A percentile compares a stretch with the other conserved stretches of the same genome.
Evolutionary conservation across 2,113 vertebrate species (phyloP).

Genomic region (Periophthalmus modestus): DNA sequence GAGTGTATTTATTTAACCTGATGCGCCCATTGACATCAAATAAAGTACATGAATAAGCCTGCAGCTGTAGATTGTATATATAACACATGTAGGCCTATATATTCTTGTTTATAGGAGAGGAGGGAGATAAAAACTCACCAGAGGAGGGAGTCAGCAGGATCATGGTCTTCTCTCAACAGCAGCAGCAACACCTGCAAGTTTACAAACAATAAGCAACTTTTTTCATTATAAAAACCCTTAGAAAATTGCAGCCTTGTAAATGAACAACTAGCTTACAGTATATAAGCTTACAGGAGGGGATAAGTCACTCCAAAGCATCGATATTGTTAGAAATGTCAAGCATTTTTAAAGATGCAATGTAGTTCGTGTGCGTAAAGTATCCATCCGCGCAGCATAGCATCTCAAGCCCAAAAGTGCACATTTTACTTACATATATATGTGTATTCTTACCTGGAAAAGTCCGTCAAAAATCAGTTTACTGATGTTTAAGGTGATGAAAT

Average conservation of each 20-base stretch:
- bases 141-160: conserved; percentile 73
- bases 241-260: too few relatives aligned
- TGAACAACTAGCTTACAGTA: too few relatives aligned
- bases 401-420: not conserved
- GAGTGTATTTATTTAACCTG: too few relatives aligned
- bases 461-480: not conserved
- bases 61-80: not conserved
- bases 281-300: too few relatives aligned
- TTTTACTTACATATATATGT: not conserved
- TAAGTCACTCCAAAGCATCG: too few relatives aligned
- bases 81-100: too few relatives aligned
- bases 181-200: conserved; percentile 55
- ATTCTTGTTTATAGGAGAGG: not conserved
- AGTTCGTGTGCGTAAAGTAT: not conserved
- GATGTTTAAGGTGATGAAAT: not conserved
- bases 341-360: too few relatives aligned
- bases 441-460: not conserved
- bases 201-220: not conserved
- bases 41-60: not conserved
- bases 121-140: conserved; percentile 60
- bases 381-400: not conserved
- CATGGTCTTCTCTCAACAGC: conserved; percentile 64
- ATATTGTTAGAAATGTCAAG: too few relatives aligned
- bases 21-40: too few relatives aligned
- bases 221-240: too few relatives aligned